Conservation (phyloP, 2,888 invertebrate genomes). For the Parnassius glacialis region DNA sequence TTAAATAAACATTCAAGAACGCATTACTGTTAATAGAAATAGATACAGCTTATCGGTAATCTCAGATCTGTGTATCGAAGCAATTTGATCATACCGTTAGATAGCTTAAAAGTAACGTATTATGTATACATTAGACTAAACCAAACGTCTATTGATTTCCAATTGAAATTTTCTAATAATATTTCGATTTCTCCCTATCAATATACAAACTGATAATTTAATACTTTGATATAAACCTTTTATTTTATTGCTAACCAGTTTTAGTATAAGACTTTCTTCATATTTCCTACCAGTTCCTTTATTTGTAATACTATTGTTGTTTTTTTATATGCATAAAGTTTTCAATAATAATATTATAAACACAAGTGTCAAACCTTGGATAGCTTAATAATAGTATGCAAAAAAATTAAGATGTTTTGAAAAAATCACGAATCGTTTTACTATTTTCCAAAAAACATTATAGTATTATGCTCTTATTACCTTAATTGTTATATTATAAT, state of each 20-base stretch:
- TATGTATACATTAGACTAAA: slow-evolving; percentile 22
- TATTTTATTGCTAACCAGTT: not conserved
- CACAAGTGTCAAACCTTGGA: no score
- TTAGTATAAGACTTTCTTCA: not conserved
- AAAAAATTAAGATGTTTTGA: no score
- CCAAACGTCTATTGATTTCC: slow-evolving; percentile 9
- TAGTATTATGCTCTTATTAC: no score
- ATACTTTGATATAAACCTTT: slow-evolving; percentile 6
- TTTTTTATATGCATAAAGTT: no score
- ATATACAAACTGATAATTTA: slow-evolving; percentile 1
- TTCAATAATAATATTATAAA: no score
- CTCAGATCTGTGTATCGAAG: slow-evolving; percentile 31
- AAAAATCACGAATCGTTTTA: no score
- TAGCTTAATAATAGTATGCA: no score
- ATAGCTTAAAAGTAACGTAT: slow-evolving; percentile 30
- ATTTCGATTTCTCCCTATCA: slow-evolving; percentile 5
- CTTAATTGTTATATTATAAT: no score
- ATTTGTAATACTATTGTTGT: no score
- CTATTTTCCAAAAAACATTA: no score
- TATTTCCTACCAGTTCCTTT: no score
- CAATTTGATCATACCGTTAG: slow-evolving; percentile 31
- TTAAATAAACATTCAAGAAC: slow-evolving; percentile 54
- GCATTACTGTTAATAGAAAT: slow-evolving; percentile 42
- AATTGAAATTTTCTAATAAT: slow-evolving; percentile 11
- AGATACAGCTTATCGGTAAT: slow-evolving; percentile 32